Conservation (phyloP, 2,113 vertebrate genomes). For the Oncorhynchus keta region DNA sequence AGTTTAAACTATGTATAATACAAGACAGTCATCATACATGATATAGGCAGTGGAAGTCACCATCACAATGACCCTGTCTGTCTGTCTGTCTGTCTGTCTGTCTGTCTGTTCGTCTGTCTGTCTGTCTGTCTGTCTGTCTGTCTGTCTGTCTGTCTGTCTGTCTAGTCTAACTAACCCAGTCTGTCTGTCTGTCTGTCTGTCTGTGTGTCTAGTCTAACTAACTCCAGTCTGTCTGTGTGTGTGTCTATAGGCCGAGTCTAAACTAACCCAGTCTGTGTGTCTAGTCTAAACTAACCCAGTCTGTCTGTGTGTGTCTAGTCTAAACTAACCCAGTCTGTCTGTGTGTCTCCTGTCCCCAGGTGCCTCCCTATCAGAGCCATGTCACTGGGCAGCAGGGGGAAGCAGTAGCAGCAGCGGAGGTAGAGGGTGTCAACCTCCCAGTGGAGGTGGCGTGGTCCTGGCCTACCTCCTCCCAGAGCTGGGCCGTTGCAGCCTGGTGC, state of each 20-base stretch:
- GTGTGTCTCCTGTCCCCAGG: constrained; percentile 36
- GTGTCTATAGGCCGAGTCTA: too few species aligned
- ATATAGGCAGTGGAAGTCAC: too few species aligned
- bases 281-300: not conserved
- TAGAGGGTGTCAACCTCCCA: constrained; percentile 61
- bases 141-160: not conserved
- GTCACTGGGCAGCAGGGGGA: constrained; percentile 1
- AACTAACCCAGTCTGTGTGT: not conserved
- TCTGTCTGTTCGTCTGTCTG: not conserved
- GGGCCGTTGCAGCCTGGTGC: constrained; percentile 86
- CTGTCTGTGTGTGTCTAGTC: not conserved
- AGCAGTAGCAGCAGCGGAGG: constrained; percentile 74
- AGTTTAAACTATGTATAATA: too few species aligned
- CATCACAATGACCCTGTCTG: not conserved
- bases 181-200: too few species aligned
- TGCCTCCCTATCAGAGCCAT: constrained; percentile 8
- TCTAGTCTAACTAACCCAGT: too few species aligned
- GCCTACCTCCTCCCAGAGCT: constrained; percentile 85
- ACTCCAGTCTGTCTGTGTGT: too few species aligned
- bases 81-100: not conserved
- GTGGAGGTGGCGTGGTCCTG: constrained; percentile 83
- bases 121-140: too few species aligned
- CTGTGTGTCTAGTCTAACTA: too few species aligned
- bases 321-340: not conserved
- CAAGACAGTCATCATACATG: too few species aligned